These are phyloP conservation scores for Macquaria australasica DNA, from an alignment of 2,113 vertebrate species.

Conservation along the genomic window DNA sequence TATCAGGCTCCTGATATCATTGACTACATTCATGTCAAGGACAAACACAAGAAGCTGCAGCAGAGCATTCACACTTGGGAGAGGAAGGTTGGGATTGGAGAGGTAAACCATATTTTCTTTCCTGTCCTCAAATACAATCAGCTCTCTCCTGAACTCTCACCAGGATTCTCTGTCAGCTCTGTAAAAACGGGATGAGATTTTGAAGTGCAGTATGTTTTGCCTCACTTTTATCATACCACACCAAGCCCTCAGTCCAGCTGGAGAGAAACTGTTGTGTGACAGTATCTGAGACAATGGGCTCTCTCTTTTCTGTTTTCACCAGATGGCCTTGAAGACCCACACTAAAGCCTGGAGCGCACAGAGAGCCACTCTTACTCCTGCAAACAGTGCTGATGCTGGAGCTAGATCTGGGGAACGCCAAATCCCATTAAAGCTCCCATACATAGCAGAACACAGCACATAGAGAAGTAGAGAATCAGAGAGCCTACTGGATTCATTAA, in stretches of 20 bases:
- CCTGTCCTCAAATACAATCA: background rate
- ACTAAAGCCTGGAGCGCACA: conserved; percentile 29
- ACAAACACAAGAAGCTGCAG: conserved; percentile 66
- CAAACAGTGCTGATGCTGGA: conserved; percentile 34
- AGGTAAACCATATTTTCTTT: conserved; percentile 56
- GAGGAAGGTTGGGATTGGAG: conserved; percentile 66
- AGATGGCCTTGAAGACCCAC: conserved; percentile 62
- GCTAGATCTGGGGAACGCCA: background rate
- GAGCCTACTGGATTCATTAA: background rate
- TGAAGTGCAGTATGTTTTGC: background rate
- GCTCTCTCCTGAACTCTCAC: background rate
- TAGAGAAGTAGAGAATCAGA: background rate
- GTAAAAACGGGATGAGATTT: background rate
- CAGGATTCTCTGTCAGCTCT: background rate
- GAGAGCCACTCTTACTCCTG: conserved; percentile 25
- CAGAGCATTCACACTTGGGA: conserved; percentile 59
- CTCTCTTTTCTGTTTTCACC: conserved; percentile 36
- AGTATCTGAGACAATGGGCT: conserved; percentile 5
- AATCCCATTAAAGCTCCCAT: conserved; percentile 53
- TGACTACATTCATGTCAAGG: conserved; percentile 59
- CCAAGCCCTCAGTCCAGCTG: background rate
- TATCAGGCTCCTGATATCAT: conserved; percentile 59
- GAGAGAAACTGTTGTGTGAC: background rate
- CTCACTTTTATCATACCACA: background rate
- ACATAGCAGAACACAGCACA: conserved; percentile 36